Evolutionary conservation across 2,888 invertebrate species (phyloP).

Genomic region (Dicyrtomina minuta): DNA sequence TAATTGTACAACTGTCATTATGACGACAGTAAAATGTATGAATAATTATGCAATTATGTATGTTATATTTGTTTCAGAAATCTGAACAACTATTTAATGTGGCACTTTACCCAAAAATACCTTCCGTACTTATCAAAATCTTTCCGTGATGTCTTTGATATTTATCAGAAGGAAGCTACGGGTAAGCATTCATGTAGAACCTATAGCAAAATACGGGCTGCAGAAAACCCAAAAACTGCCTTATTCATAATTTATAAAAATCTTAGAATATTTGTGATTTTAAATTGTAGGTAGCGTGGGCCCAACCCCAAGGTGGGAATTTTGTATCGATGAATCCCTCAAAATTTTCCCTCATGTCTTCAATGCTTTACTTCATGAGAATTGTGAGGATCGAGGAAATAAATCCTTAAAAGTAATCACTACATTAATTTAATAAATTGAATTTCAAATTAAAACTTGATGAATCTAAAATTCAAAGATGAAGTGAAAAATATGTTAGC

Average conservation of each 20-base stretch:
- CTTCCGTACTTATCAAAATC: constrained; percentile 62
- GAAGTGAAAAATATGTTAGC: too few relatives aligned
- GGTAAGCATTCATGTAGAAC: constrained; percentile 44
- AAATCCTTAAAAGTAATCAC: constrained; percentile 38
- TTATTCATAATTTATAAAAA: too few relatives aligned
- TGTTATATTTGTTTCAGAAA: constrained; percentile 55
- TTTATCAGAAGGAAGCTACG: constrained; percentile 52
- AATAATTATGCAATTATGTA: constrained; percentile 1
- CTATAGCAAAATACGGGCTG: too few relatives aligned
- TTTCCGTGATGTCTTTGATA: constrained; percentile 54
- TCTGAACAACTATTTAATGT: constrained; percentile 64
- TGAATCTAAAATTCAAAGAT: too few relatives aligned
- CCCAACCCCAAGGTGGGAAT: constrained; percentile 59
- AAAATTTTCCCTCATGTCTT: constrained; percentile 60
- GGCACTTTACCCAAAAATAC: constrained; percentile 62
- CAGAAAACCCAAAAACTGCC: too few relatives aligned
- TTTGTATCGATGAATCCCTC: constrained; percentile 59
- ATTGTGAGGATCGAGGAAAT: constrained; percentile 51
- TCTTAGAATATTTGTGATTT: constrained; percentile 17
- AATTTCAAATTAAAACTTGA: too few relatives aligned
- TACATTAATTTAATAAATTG: background rate
- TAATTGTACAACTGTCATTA: too few relatives aligned
- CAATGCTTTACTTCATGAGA: constrained; percentile 58
- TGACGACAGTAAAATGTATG: too few relatives aligned
- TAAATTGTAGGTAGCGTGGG: constrained; percentile 54